Conservation (phyloP, 2,113 vertebrate species). For the Corythaixoides concolor region DNA sequence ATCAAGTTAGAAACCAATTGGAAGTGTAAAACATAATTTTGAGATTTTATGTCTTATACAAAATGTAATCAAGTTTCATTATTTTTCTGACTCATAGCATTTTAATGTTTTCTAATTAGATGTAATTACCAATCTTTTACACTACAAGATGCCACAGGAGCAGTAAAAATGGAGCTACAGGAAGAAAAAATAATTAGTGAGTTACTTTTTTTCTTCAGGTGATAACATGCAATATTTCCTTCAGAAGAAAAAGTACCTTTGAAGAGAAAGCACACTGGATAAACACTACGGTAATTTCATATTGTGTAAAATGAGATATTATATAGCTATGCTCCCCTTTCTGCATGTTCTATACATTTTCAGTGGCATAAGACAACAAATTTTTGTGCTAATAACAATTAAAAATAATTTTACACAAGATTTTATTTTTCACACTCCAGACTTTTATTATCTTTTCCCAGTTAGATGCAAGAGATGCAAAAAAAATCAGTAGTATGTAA, state of each 20-base stretch:
- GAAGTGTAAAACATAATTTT: conserved; percentile 21
- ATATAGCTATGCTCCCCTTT: background rate
- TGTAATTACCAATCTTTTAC: conserved; percentile 52
- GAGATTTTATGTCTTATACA: conserved; percentile 27
- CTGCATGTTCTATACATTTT: background rate
- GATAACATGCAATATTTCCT: background rate
- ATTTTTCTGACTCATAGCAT: conserved; percentile 52
- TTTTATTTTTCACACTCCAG: background rate
- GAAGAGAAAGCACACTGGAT: background rate
- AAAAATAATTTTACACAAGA: background rate
- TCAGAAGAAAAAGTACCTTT: background rate
- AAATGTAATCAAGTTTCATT: conserved; percentile 61
- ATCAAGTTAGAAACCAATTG: conserved; percentile 16
- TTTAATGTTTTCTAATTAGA: conserved; percentile 69
- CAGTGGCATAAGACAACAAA: background rate
- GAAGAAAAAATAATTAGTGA: background rate
- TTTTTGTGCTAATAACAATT: background rate
- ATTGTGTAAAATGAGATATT: too few species aligned
- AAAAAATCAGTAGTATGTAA: background rate
- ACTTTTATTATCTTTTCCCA: background rate
- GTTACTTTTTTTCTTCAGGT: background rate
- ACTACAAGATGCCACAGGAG: background rate
- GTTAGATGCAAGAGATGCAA: background rate
- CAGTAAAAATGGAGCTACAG: background rate
- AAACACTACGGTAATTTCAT: too few species aligned